Evolutionary conservation across 2,113 vertebrate genomes (phyloP).

Genomic region (Ammodytes marinus): DNA sequence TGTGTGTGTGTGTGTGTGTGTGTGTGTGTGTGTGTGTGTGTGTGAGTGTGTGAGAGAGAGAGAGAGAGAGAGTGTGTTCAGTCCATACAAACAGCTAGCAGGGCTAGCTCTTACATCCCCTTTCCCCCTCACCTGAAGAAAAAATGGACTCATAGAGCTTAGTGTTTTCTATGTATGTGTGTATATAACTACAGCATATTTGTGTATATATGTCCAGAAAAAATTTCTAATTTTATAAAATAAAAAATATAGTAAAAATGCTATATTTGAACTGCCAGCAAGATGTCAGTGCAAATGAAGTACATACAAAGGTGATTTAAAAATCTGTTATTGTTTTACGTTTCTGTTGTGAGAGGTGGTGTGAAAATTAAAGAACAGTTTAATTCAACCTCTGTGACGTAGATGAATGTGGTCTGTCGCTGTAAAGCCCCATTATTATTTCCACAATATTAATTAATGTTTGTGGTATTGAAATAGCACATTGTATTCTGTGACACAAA

Average conservation of each 20-base stretch:
- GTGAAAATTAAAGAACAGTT: conserved; percentile 71
- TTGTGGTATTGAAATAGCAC: background rate
- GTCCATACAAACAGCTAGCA: conserved; percentile 67
- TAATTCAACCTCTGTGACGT: conserved; percentile 10
- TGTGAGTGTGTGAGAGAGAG: background rate
- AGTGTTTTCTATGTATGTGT: conserved; percentile 66
- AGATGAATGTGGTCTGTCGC: background rate
- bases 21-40: background rate
- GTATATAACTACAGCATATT: conserved; percentile 70
- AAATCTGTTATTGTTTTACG: conserved; percentile 59
- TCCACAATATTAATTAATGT: background rate
- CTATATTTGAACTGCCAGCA: conserved; percentile 72
- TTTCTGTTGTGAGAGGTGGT: conserved; percentile 73
- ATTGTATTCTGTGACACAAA: background rate
- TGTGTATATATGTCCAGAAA: conserved; percentile 78
- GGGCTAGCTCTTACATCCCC: conserved; percentile 70
- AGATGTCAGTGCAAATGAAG: conserved; percentile 74
- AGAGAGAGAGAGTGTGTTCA: conserved; percentile 10
- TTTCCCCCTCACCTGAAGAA: conserved; percentile 31
- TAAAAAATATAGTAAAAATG: conserved; percentile 67
- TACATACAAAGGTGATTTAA: conserved; percentile 63
- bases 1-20: background rate
- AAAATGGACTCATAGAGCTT: conserved; percentile 47
- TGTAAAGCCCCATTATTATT: background rate
- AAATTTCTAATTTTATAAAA: conserved; percentile 85